phyloP scores from a whole-genome alignment of 2,113 vertebrate genomes.

The Calypte anna region DNA sequence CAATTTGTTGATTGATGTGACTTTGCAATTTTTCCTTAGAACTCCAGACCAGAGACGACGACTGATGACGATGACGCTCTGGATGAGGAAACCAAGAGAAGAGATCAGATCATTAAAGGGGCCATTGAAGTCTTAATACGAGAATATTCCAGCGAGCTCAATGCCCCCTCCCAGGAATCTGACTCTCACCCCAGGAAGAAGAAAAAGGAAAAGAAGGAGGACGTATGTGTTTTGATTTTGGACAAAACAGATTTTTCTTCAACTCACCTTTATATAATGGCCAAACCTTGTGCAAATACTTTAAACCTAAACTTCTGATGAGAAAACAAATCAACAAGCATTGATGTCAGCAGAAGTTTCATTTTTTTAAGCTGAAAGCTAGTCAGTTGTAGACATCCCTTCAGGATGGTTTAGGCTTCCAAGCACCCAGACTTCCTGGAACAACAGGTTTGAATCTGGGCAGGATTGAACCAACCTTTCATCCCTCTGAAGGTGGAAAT shows the following conservation, averaged over 20 bases:
- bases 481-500: slow-evolving; percentile 60
- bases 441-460: slow-evolving; percentile 56
- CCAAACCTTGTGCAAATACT: slow-evolving; percentile 66
- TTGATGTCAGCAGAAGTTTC: slow-evolving; percentile 61
- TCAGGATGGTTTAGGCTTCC: slow-evolving; percentile 54
- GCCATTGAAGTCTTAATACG: slow-evolving; percentile 95
- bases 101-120: slow-evolving; percentile 93
- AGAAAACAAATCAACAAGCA: slow-evolving; percentile 63
- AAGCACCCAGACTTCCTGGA: slow-evolving; percentile 60
- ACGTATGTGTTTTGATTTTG: slow-evolving; percentile 86
- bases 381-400: slow-evolving; percentile 61
- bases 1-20: slow-evolving; percentile 25
- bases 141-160: slow-evolving; percentile 96
- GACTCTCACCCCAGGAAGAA: slow-evolving; percentile 95
- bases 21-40: slow-evolving; percentile 76
- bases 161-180: slow-evolving; percentile 92
- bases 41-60: slow-evolving; percentile 79
- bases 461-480: slow-evolving; percentile 59
- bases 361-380: slow-evolving; percentile 52
- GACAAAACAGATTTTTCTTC: slow-evolving; percentile 73
- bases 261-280: slow-evolving; percentile 74
- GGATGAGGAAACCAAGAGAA: slow-evolving; percentile 95
- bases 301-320: slow-evolving; percentile 64
- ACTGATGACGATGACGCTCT: slow-evolving; percentile 94
- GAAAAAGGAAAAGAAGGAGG: slow-evolving; percentile 98